Base-by-base conservation (phyloP, 1,140 invertebrate species). In the Vanessa tameamea region DNA sequence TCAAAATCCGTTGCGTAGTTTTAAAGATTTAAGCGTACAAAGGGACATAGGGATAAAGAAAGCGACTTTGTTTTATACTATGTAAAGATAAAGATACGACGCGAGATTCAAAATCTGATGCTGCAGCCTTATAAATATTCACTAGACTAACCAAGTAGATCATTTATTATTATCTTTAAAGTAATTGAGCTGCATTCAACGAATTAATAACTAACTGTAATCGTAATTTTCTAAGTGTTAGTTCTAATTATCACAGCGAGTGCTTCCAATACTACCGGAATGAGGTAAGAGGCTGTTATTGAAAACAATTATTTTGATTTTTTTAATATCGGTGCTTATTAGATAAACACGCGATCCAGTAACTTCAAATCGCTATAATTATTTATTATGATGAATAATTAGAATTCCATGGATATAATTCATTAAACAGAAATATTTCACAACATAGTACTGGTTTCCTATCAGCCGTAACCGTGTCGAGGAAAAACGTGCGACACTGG, bases 401-500 rank as follows among this genome's bases (percentile, higher is more conserved):
- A 57, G 5, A 23, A 57, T 16, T 23, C 11, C 20, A 23, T 20
- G 11, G 16, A 57, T n/a, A 55, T 55, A 26, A 31, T 61, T 61
- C 14, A 61, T 61, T 31, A 61, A 31, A 5, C 26, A 61, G 57
- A 61, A 64, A 55, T 69, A 50, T 91, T 91, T 91, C 89, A 82
- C 82, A 90, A 88, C 82, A 82, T 78, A 83, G 64, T 64, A 69
- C 72, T 82, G 72, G 75, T 82, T 84, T 86, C 81, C 84, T 85
- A 85, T 72, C 76, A 84, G 76, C 78, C 82, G 86, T 89, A 90
- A 87, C 85, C 71, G 81, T 87, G 84, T 85, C 87, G 87, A 90
- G 86, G 87, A 90, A 90, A 90, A 91, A 90, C 89, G 88, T 91
- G 89, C 87, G 88, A 88, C 72, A 86, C 69, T 67, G 77, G 80